A percentile compares a stretch with the other conserved stretches of the same genome.
Conservation (phyloP, 2,797 vertebrate genomes). For the Malacoraja senta region DNA sequence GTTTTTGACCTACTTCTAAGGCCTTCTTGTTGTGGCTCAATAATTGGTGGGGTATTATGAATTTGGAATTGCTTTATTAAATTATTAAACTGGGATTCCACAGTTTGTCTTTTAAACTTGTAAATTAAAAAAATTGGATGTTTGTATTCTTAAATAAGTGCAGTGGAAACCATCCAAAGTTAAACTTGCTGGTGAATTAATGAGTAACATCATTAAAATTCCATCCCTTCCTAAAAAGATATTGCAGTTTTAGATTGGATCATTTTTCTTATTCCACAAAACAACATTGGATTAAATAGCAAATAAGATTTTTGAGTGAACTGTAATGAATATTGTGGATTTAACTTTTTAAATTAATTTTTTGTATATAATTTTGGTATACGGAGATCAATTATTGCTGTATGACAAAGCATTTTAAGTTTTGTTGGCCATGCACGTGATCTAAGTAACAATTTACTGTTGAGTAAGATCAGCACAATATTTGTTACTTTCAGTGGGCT, state of each 20-base stretch:
- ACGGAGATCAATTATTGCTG: not conserved
- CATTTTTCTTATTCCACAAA: not conserved
- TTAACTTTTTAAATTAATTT: not conserved
- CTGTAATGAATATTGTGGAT: not conserved
- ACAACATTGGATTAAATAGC: not conserved
- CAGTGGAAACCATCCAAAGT: not conserved
- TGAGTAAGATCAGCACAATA: not conserved
- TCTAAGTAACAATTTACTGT: not conserved
- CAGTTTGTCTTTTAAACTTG: not conserved
- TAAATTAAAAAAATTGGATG: not conserved
- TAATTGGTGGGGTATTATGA: not conserved
- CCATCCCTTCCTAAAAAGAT: not conserved
- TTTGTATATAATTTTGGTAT: not conserved
- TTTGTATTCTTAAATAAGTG: not conserved
- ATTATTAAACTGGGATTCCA: no score
- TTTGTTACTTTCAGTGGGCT: not conserved
- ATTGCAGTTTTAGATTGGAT: not conserved
- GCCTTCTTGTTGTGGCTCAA: not conserved
- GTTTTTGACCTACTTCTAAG: not conserved
- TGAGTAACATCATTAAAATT: not conserved
- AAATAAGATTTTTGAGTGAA: not conserved
- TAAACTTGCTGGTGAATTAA: not conserved
- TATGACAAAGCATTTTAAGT: not conserved
- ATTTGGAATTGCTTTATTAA: conserved; percentile 2
- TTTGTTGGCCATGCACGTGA: not conserved